Evolutionary conservation across 2,113 vertebrate genomes (phyloP), one percentile per base, ranked within the genome.

Genomic region (Pyrgilauda ruficollis): DNA sequence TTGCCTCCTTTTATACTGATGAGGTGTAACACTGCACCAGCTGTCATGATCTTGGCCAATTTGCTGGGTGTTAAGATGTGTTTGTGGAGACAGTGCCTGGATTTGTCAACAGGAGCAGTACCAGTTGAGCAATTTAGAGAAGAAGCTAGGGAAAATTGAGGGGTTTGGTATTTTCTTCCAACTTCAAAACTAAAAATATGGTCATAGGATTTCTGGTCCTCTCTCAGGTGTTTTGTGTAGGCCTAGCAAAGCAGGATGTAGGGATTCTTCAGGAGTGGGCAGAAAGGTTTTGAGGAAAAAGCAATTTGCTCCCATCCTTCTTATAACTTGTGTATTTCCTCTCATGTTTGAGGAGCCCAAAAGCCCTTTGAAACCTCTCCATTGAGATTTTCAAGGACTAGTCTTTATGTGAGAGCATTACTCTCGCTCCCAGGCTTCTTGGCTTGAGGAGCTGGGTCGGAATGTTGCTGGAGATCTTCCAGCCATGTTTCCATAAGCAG

Each of bases 31-130:
- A 39, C 19, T 22, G 6, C 50, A 66, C 17, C 22, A 43, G 20
- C 23, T 56, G 6, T 31, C 52, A 50, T 0, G 3, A 16, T 1
- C 3, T 28, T 31, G 50, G 16, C 12, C 21, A 27, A 0, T 72
- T 75, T 70, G 13, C 26, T 63, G 47, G 35, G 5, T 59, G 27
- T 75, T 76, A 14, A 21, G 30, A 26, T 50, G 10, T 3, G 2
- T 70, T 81, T 84, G 13, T 41, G n/a, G 37, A 67, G 33, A 20
- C 28, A n/a, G 27, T 23, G 30, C 24, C 18, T 41, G 20, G 20
- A 21, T 70, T 58, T 79, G 11, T n/a, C 43, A 70, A 52, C 43
- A 69, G 35, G 44, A 73, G 13, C 41, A 66, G 7, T 26, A 64
- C 50, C 23, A 35, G 5, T 5, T 1, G 5, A 62, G 26, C 17